Conservation (phyloP, 2,888 invertebrate species). For the Nomada ferruginata region DNA sequence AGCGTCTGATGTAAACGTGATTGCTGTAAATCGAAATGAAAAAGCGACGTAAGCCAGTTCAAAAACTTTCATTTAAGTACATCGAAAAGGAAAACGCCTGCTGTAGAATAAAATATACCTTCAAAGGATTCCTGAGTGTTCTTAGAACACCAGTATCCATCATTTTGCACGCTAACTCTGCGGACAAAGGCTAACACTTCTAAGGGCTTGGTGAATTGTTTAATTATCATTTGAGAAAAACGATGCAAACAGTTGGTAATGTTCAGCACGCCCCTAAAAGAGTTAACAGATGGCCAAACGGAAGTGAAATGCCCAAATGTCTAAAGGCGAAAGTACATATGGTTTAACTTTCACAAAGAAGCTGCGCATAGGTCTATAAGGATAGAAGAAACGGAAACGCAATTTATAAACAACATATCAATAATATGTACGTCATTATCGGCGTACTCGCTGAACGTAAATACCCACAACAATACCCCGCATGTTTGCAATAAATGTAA, state of each 20-base stretch:
- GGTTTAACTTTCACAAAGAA: not conserved
- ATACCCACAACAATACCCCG: not conserved
- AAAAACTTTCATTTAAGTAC: not conserved
- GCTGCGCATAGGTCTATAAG: not conserved
- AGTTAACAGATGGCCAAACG: not conserved
- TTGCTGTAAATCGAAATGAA: constrained; percentile 24
- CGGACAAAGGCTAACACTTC: not conserved
- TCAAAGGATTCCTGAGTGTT: not conserved
- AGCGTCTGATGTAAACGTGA: not conserved
- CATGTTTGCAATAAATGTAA: not conserved
- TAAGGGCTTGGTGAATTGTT: not conserved
- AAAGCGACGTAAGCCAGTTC: constrained; percentile 21
- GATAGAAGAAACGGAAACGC: not conserved
- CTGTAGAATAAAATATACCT: not conserved
- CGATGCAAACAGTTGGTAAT: too few relatives aligned
- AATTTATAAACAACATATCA: not conserved
- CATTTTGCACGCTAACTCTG: too few relatives aligned
- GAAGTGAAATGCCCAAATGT: not conserved
- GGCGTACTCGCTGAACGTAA: not conserved
- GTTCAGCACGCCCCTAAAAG: not conserved
- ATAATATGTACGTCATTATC: not conserved
- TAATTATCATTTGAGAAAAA: not conserved
- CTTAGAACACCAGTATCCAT: not conserved
- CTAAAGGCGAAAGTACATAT: not conserved
- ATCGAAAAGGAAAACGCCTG: not conserved